phyloP scores from a whole-genome alignment of 2,888 invertebrate species.

The Ypsolopha sequella region DNA sequence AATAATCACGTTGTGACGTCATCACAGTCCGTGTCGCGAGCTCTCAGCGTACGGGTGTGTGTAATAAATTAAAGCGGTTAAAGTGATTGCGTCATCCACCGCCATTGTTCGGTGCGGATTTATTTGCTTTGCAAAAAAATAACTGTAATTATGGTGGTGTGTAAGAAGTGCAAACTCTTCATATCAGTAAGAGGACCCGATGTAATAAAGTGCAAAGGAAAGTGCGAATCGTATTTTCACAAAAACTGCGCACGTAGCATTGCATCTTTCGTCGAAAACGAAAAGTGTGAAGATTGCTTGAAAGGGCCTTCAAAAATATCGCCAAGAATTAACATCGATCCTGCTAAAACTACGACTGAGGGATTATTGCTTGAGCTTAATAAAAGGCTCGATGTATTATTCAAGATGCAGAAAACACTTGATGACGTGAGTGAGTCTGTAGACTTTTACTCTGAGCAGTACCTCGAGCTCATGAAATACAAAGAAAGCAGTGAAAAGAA shows the following conservation, averaged over 20 bases:
- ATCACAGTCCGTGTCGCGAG: background rate
- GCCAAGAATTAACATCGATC: background rate
- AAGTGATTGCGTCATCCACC: too few relatives aligned
- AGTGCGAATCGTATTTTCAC: background rate
- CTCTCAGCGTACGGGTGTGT: background rate
- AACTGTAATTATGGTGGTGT: background rate
- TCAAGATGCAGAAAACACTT: too few relatives aligned
- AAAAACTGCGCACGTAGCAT: background rate
- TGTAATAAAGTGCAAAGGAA: background rate
- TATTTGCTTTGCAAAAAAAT: too few relatives aligned
- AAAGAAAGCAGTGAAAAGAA: background rate
- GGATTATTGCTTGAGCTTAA: too few relatives aligned
- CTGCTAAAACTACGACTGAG: too few relatives aligned
- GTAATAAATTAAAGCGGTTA: background rate
- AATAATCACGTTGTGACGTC: too few relatives aligned
- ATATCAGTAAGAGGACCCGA: background rate
- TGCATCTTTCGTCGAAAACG: background rate
- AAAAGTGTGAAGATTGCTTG: background rate
- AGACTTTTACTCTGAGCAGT: background rate
- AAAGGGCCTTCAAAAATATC: background rate
- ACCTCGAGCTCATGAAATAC: background rate
- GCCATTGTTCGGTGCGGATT: too few relatives aligned
- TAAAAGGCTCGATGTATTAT: too few relatives aligned
- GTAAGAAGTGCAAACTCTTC: background rate
- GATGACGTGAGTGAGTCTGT: background rate